These are phyloP conservation scores for Globicephala melas DNA, from an alignment of 2,113 vertebrate genomes.

Conservation along the genomic window DNA sequence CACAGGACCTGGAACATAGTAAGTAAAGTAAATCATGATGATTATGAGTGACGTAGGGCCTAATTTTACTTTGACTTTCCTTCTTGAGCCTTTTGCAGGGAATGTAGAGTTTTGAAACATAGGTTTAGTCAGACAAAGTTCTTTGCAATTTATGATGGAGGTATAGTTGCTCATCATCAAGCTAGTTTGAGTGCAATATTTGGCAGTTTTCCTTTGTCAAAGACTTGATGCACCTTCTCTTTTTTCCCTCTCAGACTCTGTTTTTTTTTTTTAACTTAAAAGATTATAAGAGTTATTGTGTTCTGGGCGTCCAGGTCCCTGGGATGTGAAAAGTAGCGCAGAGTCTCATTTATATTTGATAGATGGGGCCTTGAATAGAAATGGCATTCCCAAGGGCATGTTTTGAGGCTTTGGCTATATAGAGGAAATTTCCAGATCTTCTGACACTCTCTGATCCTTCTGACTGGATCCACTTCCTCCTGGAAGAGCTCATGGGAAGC, in stretches of 20 bases:
- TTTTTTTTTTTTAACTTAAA: constrained; percentile 8
- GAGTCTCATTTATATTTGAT: background rate
- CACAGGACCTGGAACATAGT: background rate
- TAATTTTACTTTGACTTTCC: background rate
- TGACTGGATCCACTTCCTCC: background rate
- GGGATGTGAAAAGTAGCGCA: background rate
- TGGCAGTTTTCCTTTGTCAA: background rate
- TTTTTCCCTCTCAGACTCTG: background rate
- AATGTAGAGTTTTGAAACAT: background rate
- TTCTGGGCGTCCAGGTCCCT: background rate
- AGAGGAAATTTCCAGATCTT: background rate
- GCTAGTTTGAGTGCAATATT: background rate
- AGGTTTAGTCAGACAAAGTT: background rate
- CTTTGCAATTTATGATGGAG: background rate
- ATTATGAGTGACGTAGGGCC: background rate
- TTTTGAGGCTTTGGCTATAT: background rate
- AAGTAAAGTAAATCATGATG: background rate
- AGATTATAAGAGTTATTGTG: background rate
- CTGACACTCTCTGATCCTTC: background rate
- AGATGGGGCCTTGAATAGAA: background rate
- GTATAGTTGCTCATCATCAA: background rate
- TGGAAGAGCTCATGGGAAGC: background rate
- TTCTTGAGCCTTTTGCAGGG: background rate
- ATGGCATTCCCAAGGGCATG: background rate
- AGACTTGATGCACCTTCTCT: background rate